Evolutionary conservation across 2,113 vertebrate genomes (phyloP), one percentile per base, ranked within the genome.

Genomic region (Holacanthus passer): DNA sequence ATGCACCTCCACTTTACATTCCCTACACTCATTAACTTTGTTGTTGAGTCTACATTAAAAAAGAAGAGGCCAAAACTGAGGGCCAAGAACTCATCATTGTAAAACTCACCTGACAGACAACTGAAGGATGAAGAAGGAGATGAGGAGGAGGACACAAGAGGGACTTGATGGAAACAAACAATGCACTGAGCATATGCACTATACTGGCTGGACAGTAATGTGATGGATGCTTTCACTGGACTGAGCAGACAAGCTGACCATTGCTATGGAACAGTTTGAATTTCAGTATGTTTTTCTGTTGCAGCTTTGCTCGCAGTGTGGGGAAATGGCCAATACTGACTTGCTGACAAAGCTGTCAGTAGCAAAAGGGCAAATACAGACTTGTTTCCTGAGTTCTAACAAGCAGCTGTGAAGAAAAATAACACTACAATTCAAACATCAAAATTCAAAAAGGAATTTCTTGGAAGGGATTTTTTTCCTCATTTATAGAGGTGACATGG

Each of bases 171-270:
- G 79, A 81, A 88, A 87, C 77, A 56, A 71, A 78, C 32, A 24
- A 78, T 85, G 84, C 76, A 89, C 86, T 92, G 64, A 79, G 60
- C 81, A 68, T 69, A 91, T 87, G 92, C 85, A 87, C 88, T 90
- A 76, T 84, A 81, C 88, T 86, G 85, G 77, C 88, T 84, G 78
- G 65, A 88, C 64, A 83, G 83, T 43, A 17, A 78, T 58, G 77
- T 67, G 72, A 63, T 19, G 55, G 70, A 58, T 66, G 16, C 20
- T 8, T 60, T 64, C 27, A 56, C 27, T 73, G 66, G 70, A 58
- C 65, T 27, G 56, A 37, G 22, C 45, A 3, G 65, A 68, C 62
- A 14, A 17, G 78, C 67, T 59, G 48, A 75, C 22, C 4, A 7
- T 32, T 14, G 29, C 64, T 31, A 45, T 19, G 32, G 29, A 75